A percentile compares a stretch with the other conserved stretches of the same genome.
Conservation (phyloP, 2,888 invertebrate species). For the Venustoraphidia nigricollis region DNA sequence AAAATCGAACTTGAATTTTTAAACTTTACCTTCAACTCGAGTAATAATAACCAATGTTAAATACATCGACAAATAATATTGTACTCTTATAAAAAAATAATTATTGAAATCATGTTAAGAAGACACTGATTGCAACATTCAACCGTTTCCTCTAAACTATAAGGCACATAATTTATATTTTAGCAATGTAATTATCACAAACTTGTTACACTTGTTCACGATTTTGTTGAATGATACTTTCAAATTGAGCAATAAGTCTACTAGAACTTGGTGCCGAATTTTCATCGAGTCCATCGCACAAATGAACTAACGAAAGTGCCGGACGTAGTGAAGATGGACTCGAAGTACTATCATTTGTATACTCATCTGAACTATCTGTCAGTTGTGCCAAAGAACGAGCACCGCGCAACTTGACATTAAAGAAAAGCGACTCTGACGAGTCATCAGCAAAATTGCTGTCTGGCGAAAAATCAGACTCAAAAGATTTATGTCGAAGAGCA, state of each 20-base stretch:
- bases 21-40: too few relatives aligned
- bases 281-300: constrained; percentile 48
- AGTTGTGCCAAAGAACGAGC: constrained; percentile 13
- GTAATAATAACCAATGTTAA: too few relatives aligned
- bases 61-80: not conserved
- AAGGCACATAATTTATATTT: constrained; percentile 2
- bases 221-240: constrained; percentile 55
- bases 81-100: not conserved
- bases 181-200: not conserved
- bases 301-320: constrained; percentile 49
- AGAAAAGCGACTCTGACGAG: constrained; percentile 4
- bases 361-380: constrained; percentile 36
- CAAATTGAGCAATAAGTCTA: constrained; percentile 69
- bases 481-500: constrained; percentile 43
- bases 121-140: too few relatives aligned
- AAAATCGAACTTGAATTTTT: too few relatives aligned
- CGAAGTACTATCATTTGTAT: constrained; percentile 12
- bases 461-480: constrained; percentile 42
- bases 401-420: constrained; percentile 10
- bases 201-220: constrained; percentile 12
- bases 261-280: constrained; percentile 49
- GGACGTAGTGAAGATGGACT: constrained; percentile 33
- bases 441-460: constrained; percentile 13
- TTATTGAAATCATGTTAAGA: not conserved
- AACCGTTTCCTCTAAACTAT: too few relatives aligned